A percentile compares a stretch with the other conserved stretches of the same genome.
Evolutionary conservation across 2,888 invertebrate genomes (phyloP).

Genomic region (Drosophila dives): DNA sequence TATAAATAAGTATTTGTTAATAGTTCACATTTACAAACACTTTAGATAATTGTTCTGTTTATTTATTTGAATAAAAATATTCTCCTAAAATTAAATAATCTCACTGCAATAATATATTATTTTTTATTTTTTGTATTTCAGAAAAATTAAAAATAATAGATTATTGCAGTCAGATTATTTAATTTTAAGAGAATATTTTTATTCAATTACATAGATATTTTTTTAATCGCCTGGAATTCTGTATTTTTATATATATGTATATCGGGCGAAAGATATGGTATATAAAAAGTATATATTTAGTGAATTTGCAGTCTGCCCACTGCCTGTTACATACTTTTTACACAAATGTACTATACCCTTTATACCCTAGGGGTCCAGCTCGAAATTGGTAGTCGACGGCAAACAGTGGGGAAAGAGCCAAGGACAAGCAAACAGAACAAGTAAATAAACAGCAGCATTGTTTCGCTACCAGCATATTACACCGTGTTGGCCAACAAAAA

Average conservation of each 20-base stretch:
- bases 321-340: background rate
- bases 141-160: too few relatives aligned
- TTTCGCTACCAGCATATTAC: constrained; percentile 13
- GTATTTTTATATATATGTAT: background rate
- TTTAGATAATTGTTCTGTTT: background rate
- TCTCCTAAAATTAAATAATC: too few relatives aligned
- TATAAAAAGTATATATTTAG: background rate
- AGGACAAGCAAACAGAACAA: constrained; percentile 34
- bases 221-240: background rate
- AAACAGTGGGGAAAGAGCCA: constrained; percentile 33
- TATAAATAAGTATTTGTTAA: background rate
- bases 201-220: background rate
- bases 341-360: background rate
- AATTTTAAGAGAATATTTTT: too few relatives aligned
- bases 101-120: too few relatives aligned
- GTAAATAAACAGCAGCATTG: constrained; percentile 42
- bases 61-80: too few relatives aligned
- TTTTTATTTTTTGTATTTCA: too few relatives aligned
- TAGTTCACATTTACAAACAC: background rate
- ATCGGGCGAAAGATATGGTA: too few relatives aligned
- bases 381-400: constrained; percentile 52
- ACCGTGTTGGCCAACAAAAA: constrained; percentile 18
- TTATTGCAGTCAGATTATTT: background rate
- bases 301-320: background rate
- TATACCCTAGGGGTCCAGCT: background rate